Evolutionary conservation across 2,113 vertebrate species (phyloP).

Genomic region (Kryptolebias marmoratus): DNA sequence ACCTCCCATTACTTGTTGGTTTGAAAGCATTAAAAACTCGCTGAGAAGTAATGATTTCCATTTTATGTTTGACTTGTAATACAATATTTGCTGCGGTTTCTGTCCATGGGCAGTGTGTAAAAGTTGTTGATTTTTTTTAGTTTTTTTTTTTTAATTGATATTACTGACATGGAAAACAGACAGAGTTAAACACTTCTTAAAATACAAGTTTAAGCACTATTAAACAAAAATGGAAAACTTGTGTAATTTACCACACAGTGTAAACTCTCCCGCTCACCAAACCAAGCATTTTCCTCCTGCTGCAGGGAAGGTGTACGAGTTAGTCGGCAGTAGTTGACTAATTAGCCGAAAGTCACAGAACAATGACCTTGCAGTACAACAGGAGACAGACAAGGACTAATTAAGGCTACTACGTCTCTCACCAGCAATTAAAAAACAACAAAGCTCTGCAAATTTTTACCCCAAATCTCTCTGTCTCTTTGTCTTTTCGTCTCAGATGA

Average conservation of each 20-base stretch:
- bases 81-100: conserved; percentile 58
- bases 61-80: conserved; percentile 69
- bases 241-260: conserved; percentile 48
- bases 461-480: conserved; percentile 55
- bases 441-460: conserved; percentile 65
- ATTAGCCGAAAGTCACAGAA: conserved; percentile 72
- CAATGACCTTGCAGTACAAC: conserved; percentile 61
- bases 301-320: conserved; percentile 43
- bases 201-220: neutral
- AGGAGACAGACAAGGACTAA: conserved; percentile 69
- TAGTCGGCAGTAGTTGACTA: conserved; percentile 63
- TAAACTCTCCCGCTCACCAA: conserved; percentile 35
- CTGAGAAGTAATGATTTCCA: conserved; percentile 76
- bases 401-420: conserved; percentile 70
- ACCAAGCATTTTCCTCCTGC: conserved; percentile 28
- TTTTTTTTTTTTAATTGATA: conserved; percentile 56
- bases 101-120: conserved; percentile 44
- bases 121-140: conserved; percentile 45
- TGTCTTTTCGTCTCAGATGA: conserved; percentile 41
- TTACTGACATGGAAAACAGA: conserved; percentile 41
- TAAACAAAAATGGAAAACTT: conserved; percentile 59
- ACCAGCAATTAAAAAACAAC: conserved; percentile 78
- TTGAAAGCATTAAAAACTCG: conserved; percentile 68
- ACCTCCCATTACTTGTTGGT: conserved; percentile 72
- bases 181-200: conserved; percentile 1